These are phyloP conservation scores for Rhizomys pruinosus DNA, from an alignment of 2,113 vertebrate species.

Conservation along the genomic window DNA sequence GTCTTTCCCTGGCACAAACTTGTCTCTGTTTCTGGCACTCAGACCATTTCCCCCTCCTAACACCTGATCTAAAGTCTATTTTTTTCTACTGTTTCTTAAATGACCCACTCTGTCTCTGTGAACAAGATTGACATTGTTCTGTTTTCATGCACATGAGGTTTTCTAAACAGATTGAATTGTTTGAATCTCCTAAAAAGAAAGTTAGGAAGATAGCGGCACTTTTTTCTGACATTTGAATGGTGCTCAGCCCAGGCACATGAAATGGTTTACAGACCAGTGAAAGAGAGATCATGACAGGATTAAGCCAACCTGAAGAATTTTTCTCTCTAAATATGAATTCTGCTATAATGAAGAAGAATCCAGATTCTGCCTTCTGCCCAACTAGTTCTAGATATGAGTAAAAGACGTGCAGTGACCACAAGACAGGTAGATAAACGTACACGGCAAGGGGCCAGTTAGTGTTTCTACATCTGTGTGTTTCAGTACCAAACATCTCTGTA, in stretches of 20 bases:
- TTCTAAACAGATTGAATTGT: not conserved
- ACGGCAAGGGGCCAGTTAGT: not conserved
- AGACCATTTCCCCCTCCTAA: not conserved
- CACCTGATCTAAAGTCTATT: not conserved
- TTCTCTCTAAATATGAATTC: conserved; percentile 26
- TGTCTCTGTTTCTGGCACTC: not conserved
- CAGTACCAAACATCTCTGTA: conserved; percentile 23
- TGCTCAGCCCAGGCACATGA: not conserved
- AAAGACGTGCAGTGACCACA: not conserved
- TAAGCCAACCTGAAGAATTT: not conserved
- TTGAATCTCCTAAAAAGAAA: conserved; percentile 25
- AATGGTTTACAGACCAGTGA: not conserved
- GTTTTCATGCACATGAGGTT: not conserved
- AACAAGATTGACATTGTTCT: not conserved
- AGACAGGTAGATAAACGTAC: not conserved
- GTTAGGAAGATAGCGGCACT: too few species aligned
- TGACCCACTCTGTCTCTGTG: not conserved
- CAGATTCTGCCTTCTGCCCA: not conserved
- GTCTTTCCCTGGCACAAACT: accelerated
- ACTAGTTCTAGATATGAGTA: not conserved
- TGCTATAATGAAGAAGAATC: not conserved
- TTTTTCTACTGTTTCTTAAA: not conserved
- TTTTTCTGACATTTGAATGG: not conserved
- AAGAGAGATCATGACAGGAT: not conserved
- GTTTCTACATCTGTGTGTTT: not conserved